Evolutionary conservation across 2,113 vertebrate genomes (phyloP).

Genomic region (Anas platyrhynchos): DNA sequence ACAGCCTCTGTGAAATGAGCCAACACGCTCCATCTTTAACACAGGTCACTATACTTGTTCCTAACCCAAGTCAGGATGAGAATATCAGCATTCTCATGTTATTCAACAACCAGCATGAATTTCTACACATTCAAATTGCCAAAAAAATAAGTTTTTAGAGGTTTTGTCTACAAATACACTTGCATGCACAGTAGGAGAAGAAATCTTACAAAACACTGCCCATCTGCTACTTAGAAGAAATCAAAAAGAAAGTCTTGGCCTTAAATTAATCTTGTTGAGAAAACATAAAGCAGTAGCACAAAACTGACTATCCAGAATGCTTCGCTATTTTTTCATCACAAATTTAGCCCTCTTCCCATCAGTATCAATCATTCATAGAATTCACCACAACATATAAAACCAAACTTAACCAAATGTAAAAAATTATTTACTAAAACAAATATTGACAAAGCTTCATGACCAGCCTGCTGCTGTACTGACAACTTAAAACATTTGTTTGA

Average conservation of each 20-base stretch:
- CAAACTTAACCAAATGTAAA: not conserved
- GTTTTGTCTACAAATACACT: not conserved
- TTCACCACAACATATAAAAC: not conserved
- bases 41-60: not conserved
- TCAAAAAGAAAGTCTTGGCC: not conserved
- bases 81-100: rapidly evolving
- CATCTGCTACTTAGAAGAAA: not conserved
- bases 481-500: not conserved
- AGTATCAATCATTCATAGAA: not conserved
- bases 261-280: not conserved
- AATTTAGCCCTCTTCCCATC: not conserved
- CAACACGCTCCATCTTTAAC: not conserved
- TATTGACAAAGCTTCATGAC: not conserved
- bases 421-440: constrained; percentile 26
- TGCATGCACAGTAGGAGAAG: not conserved
- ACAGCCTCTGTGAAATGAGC: not conserved
- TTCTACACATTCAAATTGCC: not conserved
- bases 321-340: not conserved
- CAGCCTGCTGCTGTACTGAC: not conserved
- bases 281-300: not conserved
- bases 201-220: not conserved
- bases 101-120: not conserved
- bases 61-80: not conserved
- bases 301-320: not conserved
- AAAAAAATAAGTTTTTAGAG: not conserved